A percentile compares a stretch with the other conserved stretches of the same genome.
phyloP scores from a whole-genome alignment of 2,113 vertebrate genomes.

The Bostrychus sinensis region DNA sequence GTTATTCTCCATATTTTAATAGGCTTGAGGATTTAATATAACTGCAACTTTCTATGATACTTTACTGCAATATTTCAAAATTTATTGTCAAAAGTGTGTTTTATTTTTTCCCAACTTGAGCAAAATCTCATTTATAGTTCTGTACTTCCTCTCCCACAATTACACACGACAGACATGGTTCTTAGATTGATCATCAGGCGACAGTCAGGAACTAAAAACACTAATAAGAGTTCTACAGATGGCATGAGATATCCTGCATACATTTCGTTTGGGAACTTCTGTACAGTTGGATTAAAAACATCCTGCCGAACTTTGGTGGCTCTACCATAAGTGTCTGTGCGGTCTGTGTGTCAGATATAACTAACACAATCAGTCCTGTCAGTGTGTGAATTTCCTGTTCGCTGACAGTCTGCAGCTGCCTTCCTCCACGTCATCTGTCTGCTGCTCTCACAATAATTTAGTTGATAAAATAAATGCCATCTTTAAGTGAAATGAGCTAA shows the following conservation, averaged over 20 bases:
- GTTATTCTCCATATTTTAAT: no score
- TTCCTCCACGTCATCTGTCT: constrained; percentile 67
- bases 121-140: constrained; percentile 30
- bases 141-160: constrained; percentile 1
- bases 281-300: constrained; percentile 69
- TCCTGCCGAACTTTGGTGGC: constrained; percentile 62
- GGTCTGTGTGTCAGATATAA: constrained; percentile 48
- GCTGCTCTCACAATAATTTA: constrained; percentile 20
- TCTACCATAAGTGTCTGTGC: constrained; percentile 38
- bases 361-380: constrained; percentile 71
- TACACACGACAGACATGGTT: constrained; percentile 23
- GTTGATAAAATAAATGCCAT: constrained; percentile 39
- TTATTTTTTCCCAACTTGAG: constrained; percentile 10
- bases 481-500: constrained; percentile 17
- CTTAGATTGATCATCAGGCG: constrained; percentile 5
- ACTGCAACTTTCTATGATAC: no score
- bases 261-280: constrained; percentile 72
- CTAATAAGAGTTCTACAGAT: constrained; percentile 63
- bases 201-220: constrained; percentile 31
- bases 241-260: constrained; percentile 71
- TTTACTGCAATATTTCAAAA: not conserved
- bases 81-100: not conserved
- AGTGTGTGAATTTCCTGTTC: constrained; percentile 72
- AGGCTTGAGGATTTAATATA: no score
- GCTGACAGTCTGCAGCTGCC: constrained; percentile 78